These are phyloP conservation scores for Habroteleia sp. DNA, from an alignment of 2,888 invertebrate genomes.

Conservation along the genomic window DNA sequence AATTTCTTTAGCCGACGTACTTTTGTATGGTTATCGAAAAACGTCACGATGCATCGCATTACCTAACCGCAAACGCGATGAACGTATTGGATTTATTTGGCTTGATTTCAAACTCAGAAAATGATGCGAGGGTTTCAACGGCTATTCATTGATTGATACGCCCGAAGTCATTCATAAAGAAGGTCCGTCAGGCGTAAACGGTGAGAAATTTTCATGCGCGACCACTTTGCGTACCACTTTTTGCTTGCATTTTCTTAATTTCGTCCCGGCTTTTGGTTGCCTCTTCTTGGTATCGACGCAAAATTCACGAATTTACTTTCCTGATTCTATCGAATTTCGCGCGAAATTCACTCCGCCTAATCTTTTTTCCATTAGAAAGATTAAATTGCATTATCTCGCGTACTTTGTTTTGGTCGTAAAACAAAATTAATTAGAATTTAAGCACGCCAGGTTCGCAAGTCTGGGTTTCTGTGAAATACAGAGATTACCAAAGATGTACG, in stretches of 20 bases:
- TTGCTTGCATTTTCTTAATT: neutral
- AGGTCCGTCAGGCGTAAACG: constrained; percentile 13
- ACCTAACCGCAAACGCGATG: constrained; percentile 43
- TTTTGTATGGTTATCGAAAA: constrained; percentile 40
- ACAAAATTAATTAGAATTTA: constrained; percentile 60
- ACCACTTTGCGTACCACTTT: neutral
- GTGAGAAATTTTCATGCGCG: constrained; percentile 6
- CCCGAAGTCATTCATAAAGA: neutral
- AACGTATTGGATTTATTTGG: constrained; percentile 24
- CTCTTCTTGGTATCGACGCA: neutral
- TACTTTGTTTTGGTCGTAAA: constrained; percentile 41
- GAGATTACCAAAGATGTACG: constrained; percentile 55
- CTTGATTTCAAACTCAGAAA: constrained; percentile 25
- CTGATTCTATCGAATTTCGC: constrained; percentile 28
- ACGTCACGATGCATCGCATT: constrained; percentile 53
- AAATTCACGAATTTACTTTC: constrained; percentile 29
- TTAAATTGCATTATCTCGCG: constrained; percentile 55
- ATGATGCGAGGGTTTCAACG: constrained; percentile 3
- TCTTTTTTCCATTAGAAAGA: constrained; percentile 54
- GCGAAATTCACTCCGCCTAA: constrained; percentile 33
- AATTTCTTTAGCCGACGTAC: constrained; percentile 13
- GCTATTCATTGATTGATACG: constrained; percentile 25
- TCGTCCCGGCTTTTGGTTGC: neutral
- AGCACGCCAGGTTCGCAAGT: constrained; percentile 44
- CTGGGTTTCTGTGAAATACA: constrained; percentile 50